phyloP scores from a whole-genome alignment of 2,888 invertebrate genomes.

The Drosophila mulleri region DNA sequence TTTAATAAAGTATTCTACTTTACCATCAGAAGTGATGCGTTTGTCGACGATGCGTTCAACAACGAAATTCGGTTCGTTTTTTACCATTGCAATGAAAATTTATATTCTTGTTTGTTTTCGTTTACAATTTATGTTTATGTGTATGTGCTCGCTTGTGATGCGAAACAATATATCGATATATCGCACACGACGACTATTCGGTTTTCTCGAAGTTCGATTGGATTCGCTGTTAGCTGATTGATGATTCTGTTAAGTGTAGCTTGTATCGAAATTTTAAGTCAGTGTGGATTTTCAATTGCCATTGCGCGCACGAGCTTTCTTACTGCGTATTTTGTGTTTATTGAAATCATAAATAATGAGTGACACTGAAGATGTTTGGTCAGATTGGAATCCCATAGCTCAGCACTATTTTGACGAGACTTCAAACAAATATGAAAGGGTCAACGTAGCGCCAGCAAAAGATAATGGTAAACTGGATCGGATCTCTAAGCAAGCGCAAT shows the following conservation, averaged over 20 bases:
- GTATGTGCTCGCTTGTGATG: slow-evolving; percentile 21
- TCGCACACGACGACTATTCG: not conserved
- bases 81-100: slow-evolving; percentile 70
- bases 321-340: not conserved
- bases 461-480: not conserved
- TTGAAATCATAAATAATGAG: slow-evolving; percentile 21
- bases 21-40: slow-evolving; percentile 89
- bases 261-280: slow-evolving; percentile 8
- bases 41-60: slow-evolving; percentile 96
- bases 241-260: slow-evolving; percentile 1
- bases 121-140: slow-evolving; percentile 14
- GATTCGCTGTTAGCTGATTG: not conserved
- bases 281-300: not conserved
- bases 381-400: slow-evolving; percentile 54
- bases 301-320: not conserved
- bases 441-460: slow-evolving; percentile 1
- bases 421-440: slow-evolving; percentile 33
- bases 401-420: slow-evolving; percentile 38
- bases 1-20: slow-evolving; percentile 90
- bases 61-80: slow-evolving; percentile 89
- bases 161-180: not conserved
- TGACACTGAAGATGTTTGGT: slow-evolving; percentile 21
- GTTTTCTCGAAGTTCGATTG: not conserved
- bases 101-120: slow-evolving; percentile 11
- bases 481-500: slow-evolving; percentile 14